Base-by-base conservation (phyloP, 2,113 vertebrate genomes). In the Otolemur garnettii region DNA sequence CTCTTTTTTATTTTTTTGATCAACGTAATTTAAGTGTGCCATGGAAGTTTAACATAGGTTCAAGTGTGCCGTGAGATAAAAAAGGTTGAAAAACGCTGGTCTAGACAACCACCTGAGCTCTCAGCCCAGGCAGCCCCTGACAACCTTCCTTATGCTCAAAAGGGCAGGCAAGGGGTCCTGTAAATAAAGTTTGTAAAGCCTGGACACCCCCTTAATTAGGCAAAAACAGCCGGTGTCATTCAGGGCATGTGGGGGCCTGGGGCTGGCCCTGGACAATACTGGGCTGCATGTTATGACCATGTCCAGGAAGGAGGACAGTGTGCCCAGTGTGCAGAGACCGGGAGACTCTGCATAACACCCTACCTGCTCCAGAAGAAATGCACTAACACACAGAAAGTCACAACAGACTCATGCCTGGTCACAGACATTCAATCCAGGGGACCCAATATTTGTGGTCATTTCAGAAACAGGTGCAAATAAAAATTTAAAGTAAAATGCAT, bases 211-310 rank as follows among this genome's bases (percentile, higher is more conserved):
- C n/a, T 57, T 7, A 1, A 30, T 19, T n/a, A 74, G 81, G 18
- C 3, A 30, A 78, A 69, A 12, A 1, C 1, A 0, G 2, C 33
- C 38, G 62, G 57, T 3, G 0, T 12, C 17, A 1, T 2, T n/a
- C 62, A 19, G 33, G 45, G 14, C 13, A 17, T 14, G 38, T 17
- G 1, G 1, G 24, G 74, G 90, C 15, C 55, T 17, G 5, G 28
- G 77, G 57, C 62, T 55, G n/a, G 64, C 10, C 50, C 33, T 17
- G 22, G 26, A 62, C 50, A 28, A 21, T 3, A 2, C 0, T 0
- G 3, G 24, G 22, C n/a, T 38, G 12, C 4, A 14, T n/a, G 14
- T 38, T 19, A 2, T 2, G 17, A 60, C 30, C 42, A 17, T 0
- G 3, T 35, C 64, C 74, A 22, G 1, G 8, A 8, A 50, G 80